Conservation (phyloP, 2,797 vertebrate species). For the Philypnodon macrostomus region DNA sequence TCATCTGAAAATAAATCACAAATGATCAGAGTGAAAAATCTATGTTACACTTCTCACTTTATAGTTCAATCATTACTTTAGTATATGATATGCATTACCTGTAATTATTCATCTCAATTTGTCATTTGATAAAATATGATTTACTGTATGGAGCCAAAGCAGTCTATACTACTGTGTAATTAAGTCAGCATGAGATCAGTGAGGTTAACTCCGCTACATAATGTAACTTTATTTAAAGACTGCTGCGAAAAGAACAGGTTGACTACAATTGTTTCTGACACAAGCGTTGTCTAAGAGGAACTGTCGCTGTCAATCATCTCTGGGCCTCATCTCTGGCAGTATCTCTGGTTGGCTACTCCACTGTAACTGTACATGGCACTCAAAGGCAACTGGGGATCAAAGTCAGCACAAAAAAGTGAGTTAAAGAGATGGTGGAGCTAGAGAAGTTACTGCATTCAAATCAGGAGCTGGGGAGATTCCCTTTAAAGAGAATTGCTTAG, state of each 20-base stretch:
- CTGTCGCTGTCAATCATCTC: constrained; percentile 51
- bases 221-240: constrained; percentile 15
- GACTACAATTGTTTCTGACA: constrained; percentile 35
- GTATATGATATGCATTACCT: not conserved
- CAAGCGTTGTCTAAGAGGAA: constrained; percentile 20
- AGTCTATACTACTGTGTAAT: not conserved
- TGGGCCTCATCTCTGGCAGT: constrained; percentile 54
- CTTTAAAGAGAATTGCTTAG: constrained; percentile 43
- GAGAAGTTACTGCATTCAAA: constrained; percentile 17
- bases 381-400: constrained; percentile 21
- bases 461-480: constrained; percentile 43
- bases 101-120: not conserved
- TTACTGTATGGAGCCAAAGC: not conserved
- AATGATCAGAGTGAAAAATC: too few relatives aligned
- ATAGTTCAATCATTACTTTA: not conserved
- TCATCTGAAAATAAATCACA: too few relatives aligned
- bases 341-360: constrained; percentile 23
- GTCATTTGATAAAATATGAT: not conserved
- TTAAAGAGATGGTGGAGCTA: constrained; percentile 3
- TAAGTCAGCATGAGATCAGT: constrained; percentile 9
- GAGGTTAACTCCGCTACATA: constrained; percentile 3
- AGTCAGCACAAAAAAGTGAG: constrained; percentile 40
- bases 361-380: constrained; percentile 37
- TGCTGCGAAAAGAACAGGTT: constrained; percentile 17
- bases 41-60: not conserved